Evolutionary conservation across 2,113 vertebrate genomes (phyloP).

Genomic region (Esox niger): DNA sequence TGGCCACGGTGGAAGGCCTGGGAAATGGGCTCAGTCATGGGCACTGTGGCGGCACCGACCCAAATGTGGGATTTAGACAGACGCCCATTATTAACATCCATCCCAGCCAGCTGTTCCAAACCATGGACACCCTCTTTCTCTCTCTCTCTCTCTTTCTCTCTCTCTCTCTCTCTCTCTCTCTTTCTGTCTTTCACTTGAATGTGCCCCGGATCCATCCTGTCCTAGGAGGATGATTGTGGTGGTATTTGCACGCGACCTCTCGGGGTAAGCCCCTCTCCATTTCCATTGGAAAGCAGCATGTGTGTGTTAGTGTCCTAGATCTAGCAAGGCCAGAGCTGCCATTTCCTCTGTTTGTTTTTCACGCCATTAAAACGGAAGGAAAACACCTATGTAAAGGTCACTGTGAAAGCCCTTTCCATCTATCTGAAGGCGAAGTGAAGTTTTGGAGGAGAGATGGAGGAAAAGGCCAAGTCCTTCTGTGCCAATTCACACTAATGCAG

Average conservation of each 20-base stretch:
- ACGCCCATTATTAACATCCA: constrained; percentile 30
- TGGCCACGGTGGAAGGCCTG: constrained; percentile 9
- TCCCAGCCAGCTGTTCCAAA: constrained; percentile 46
- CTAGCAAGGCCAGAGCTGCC: constrained; percentile 40
- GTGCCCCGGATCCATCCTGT: background rate
- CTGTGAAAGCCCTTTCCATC: constrained; percentile 32
- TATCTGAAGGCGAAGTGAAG: constrained; percentile 23
- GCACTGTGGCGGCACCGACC: constrained; percentile 38
- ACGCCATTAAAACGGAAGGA: constrained; percentile 41
- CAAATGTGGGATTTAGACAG: constrained; percentile 47
- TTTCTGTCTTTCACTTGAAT: background rate
- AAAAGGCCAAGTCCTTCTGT: constrained; percentile 17
- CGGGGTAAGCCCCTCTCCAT: constrained; percentile 24
- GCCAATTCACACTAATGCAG: constrained; percentile 9
- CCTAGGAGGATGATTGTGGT: constrained; percentile 30
- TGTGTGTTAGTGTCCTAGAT: constrained; percentile 62
- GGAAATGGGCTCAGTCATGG: constrained; percentile 49
- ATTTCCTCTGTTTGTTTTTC: constrained; percentile 69
- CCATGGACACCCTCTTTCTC: too few species aligned
- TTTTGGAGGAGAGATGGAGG: constrained; percentile 32
- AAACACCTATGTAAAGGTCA: constrained; percentile 35
- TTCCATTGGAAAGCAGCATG: constrained; percentile 15
- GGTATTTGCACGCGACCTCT: constrained; percentile 33
- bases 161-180: background rate
- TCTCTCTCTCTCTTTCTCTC: background rate